Evolutionary conservation across 53 echinoderm and acorn worm species (phyloP), one percentile per base, ranked within the genome.

Genomic region (Astropecten irregularis): DNA sequence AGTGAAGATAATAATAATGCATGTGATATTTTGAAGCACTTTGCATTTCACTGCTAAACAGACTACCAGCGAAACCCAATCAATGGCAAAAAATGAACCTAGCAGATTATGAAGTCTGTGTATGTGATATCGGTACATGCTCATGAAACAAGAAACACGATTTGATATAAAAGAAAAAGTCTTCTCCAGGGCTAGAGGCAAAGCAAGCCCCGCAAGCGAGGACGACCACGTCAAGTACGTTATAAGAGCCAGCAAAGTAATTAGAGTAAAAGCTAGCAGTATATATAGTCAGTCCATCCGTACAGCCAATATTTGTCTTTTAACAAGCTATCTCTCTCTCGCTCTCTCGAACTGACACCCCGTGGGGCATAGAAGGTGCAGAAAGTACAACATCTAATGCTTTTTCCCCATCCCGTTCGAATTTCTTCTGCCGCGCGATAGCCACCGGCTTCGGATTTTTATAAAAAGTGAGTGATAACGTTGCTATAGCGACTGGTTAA

Each of bases 391-490:
- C n/a, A 60, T 62, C 61, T 74, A 57, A 74, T 74, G 74, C 39
- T 44, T 52, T 20, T 52, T 20, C 31, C 29, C 26, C 7, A 15
- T 62, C 79, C 62, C 79, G 15, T 10, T 62, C 60, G 47, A 79
- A 44, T 40, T 77, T 57, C 38, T 62, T 66, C 34, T 38, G 33
- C 28, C 49, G 29, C 59, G n/a, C 25, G 36, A 42, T 77, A 32
- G 60, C 60, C 28, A 22, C 47, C n/a, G 19, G 46, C 61, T 40
- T 38, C 29, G 25, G 47, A 4, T 44, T 34, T n/a, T n/a, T n/a
- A n/a, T n/a, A 79, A 44, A 79, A 79, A 79, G 60, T 79, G 79
- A 61, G 79, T 62, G 61, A 79, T 79, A 76, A 58, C 40, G 62
- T 79, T 79, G 18, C 79, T 56, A 79, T 79, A 11, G 61, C 47